A percentile compares a stretch with the other conserved stretches of the same genome.
Conservation (phyloP, 2,113 vertebrate genomes). For the Tetrax tetrax region DNA sequence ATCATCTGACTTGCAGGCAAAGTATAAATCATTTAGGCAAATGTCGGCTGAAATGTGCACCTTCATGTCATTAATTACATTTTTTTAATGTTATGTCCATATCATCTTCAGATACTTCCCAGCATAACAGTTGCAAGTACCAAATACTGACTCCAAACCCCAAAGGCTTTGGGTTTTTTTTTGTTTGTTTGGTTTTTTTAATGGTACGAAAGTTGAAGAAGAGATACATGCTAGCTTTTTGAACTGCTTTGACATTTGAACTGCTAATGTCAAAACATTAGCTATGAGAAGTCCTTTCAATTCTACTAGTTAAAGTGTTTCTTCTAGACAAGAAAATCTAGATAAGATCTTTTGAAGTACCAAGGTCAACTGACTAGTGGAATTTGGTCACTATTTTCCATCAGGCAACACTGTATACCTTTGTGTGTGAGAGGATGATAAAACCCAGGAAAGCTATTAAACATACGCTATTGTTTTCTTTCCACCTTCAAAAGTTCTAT, state of each 20-base stretch:
- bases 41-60: conserved; percentile 59
- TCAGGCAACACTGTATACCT: too few relatives aligned
- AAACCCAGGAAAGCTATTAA: neutral
- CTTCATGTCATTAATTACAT: conserved; percentile 43
- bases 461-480: fast-evolving
- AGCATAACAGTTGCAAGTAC: neutral
- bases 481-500: neutral
- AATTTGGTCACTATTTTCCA: neutral
- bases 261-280: neutral
- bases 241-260: neutral
- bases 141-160: neutral
- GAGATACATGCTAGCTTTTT: neutral
- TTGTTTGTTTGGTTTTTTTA: neutral
- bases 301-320: neutral
- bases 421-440: neutral
- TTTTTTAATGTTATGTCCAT: neutral
- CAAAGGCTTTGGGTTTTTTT: neutral
- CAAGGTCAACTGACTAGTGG: neutral
- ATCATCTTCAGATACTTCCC: neutral
- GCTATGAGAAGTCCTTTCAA: neutral
- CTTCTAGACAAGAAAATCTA: neutral
- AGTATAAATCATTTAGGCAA: conserved; percentile 65
- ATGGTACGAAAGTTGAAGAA: neutral
- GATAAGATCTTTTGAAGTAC: neutral
- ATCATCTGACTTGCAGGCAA: conserved; percentile 30